phyloP scores from a whole-genome alignment of 2,113 vertebrate species.

The Gymnocephalus cernua region DNA sequence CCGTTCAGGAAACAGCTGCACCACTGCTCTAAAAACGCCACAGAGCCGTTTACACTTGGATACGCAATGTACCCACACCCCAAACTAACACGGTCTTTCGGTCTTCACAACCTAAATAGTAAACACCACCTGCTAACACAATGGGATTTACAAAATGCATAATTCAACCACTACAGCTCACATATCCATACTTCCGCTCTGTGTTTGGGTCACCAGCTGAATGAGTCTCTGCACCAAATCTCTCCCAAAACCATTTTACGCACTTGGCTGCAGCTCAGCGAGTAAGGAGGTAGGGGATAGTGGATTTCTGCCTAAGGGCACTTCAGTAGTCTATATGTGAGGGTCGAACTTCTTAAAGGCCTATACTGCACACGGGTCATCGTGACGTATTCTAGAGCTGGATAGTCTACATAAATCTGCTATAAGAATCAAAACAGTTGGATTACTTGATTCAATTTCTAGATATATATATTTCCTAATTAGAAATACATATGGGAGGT shows the following conservation, averaged over 20 bases:
- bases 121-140: constrained; percentile 47
- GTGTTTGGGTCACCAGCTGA: neutral
- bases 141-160: neutral
- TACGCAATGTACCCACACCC: neutral
- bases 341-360: neutral
- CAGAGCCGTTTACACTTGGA: neutral
- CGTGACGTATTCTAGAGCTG: neutral
- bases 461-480: neutral
- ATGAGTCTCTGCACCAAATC: neutral
- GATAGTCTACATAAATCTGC: neutral
- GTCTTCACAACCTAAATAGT: constrained; percentile 21
- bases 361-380: neutral
- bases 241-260: neutral
- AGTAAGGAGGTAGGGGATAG: neutral
- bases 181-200: neutral
- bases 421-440: neutral
- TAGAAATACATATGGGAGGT: neutral
- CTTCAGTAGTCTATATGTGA: neutral
- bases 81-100: neutral
- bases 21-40: neutral
- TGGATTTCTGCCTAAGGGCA: neutral
- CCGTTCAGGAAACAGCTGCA: neutral
- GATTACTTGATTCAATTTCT: neutral
- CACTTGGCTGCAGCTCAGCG: neutral
- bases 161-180: neutral